Conservation (phyloP, 2,888 invertebrate species). For the Standfussiana lucernea region DNA sequence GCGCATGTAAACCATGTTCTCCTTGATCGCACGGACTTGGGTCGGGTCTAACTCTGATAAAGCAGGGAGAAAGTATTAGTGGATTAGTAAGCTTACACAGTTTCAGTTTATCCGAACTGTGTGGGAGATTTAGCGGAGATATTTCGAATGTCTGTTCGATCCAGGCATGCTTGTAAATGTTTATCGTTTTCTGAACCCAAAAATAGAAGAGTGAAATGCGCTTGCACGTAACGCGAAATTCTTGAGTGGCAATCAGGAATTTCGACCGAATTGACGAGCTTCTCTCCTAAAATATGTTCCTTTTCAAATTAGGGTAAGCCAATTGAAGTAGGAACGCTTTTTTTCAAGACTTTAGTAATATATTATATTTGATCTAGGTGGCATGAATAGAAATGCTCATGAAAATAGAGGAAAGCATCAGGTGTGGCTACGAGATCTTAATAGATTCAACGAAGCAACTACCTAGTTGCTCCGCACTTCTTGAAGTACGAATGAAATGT, state of each 20-base stretch:
- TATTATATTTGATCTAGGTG: not conserved
- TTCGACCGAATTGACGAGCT: slow-evolving; percentile 21
- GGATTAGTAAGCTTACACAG: slow-evolving; percentile 79
- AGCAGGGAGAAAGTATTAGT: slow-evolving; percentile 77
- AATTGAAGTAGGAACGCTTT: not conserved
- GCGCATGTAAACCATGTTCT: slow-evolving; percentile 81
- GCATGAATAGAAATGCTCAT: slow-evolving; percentile 5
- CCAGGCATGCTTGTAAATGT: slow-evolving; percentile 23
- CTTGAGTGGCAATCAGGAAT: slow-evolving; percentile 14
- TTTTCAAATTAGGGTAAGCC: not conserved
- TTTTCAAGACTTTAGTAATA: not conserved
- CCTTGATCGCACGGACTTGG: slow-evolving; percentile 86
- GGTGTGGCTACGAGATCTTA: slow-evolving; percentile 37
- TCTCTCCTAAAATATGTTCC: not conserved
- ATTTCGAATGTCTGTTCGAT: slow-evolving; percentile 32
- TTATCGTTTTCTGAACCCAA: slow-evolving; percentile 14
- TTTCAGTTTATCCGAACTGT: slow-evolving; percentile 29
- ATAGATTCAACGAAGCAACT: slow-evolving; percentile 18
- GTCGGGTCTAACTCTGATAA: slow-evolving; percentile 87
- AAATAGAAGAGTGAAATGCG: slow-evolving; percentile 29
- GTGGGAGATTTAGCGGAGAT: slow-evolving; percentile 32
- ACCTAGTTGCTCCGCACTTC: not conserved
- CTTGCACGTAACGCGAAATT: slow-evolving; percentile 11
- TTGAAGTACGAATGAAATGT: slow-evolving; percentile 18
- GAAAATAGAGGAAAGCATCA: slow-evolving; percentile 34